phyloP scores from a whole-genome alignment of 2,113 vertebrate species.

The Microcebus jonahi region DNA sequence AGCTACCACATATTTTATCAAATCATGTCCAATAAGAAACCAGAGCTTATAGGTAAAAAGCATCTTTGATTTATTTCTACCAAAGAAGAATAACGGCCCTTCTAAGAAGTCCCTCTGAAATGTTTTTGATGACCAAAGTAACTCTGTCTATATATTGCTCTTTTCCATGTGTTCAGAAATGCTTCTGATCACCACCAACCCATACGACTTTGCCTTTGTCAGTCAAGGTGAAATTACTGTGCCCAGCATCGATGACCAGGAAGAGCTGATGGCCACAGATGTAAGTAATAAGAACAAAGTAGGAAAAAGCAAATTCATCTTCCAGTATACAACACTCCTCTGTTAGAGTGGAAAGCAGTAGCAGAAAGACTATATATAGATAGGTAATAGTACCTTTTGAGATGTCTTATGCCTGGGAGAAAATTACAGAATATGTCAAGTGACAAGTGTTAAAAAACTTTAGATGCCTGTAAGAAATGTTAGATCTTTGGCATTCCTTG shows the following conservation, averaged over 20 bases:
- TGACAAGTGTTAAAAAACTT: not conserved
- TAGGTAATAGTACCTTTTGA: not conserved
- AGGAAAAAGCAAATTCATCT: not conserved
- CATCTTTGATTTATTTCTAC: not conserved
- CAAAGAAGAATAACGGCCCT: not conserved
- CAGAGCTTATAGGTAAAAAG: constrained; percentile 89
- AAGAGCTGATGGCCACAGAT: constrained; percentile 89
- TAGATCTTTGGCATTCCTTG: not conserved
- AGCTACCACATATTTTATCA: constrained; percentile 93
- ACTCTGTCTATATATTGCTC: not conserved
- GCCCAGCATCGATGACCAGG: constrained; percentile 89
- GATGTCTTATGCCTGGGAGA: not conserved
- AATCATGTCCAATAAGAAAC: constrained; percentile 89
- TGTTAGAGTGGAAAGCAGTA: not conserved
- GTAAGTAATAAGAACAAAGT: constrained; percentile 78
- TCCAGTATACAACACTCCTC: not conserved
- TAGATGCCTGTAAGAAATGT: not conserved
- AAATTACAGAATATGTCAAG: not conserved
- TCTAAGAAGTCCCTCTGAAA: not conserved
- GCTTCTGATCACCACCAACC: constrained; percentile 93
- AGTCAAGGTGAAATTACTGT: constrained; percentile 90
- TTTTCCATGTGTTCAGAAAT: constrained; percentile 82
- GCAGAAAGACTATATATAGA: not conserved
- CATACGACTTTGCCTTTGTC: constrained; percentile 88
- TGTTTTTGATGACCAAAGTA: not conserved